A percentile compares a stretch with the other conserved stretches of the same genome.
Conservation (phyloP, 2,797 vertebrate genomes). For the Babyrousa celebensis region DNA sequence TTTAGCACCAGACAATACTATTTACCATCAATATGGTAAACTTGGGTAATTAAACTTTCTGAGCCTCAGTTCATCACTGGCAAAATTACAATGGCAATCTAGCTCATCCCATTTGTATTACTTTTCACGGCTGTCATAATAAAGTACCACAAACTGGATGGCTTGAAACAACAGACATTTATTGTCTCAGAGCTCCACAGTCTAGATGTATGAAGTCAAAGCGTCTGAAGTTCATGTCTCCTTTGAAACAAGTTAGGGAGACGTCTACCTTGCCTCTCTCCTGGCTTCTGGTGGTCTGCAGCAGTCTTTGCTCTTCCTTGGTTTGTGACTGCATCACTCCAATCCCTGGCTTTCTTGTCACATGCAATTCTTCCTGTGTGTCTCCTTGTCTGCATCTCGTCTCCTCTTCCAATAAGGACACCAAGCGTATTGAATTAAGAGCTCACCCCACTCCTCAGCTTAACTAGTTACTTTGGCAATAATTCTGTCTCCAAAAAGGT, state of each 20-base stretch:
- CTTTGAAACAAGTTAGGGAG: background rate
- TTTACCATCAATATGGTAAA: background rate
- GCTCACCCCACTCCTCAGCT: background rate
- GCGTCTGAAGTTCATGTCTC: accelerated
- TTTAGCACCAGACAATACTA: background rate
- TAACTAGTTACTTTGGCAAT: background rate
- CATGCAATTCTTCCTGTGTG: background rate
- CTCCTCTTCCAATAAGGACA: background rate
- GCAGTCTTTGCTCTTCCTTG: background rate
- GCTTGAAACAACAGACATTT: background rate
- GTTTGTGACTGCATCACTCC: background rate
- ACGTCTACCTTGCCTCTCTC: background rate
- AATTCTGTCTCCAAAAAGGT: background rate
- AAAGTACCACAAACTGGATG: background rate
- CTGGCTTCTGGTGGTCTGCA: background rate
- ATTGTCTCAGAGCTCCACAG: background rate
- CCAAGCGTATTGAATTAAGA: background rate
- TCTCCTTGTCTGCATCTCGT: background rate
- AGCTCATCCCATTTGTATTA: background rate
- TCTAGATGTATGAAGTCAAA: background rate
- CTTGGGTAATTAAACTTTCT: background rate
- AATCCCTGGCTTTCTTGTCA: background rate
- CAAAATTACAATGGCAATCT: background rate
- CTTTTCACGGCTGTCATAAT: background rate
- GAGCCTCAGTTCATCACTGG: background rate